Evolutionary conservation across 1,140 invertebrate genomes (phyloP), one percentile per base, ranked within the genome.

Genomic region (Laodelphax striatellus): DNA sequence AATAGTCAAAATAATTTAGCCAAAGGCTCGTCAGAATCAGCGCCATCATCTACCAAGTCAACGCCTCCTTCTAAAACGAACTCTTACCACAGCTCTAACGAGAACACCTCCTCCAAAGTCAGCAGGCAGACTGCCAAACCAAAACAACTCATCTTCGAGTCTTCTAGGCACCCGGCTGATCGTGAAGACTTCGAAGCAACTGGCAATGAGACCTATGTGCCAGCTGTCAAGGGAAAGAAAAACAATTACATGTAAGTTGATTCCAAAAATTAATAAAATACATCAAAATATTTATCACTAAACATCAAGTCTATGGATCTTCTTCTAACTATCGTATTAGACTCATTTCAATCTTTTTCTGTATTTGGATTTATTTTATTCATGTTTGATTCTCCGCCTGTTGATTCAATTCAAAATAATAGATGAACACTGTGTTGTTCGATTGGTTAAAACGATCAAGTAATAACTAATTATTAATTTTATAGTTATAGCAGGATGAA

Each of bases 111-210:
- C 5, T 21, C 53, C 1, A 55, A 24, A 24, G 16, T 17, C 13
- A 34, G 53, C 13, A 34, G 53, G 10, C 53, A 16, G 21, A 16
- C 53, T 17, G 16, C 21, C 8, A 55, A 55, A 24, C 21, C 22
- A 24, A 55, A 55, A 62, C 73, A 76, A 56, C 67, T 80, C 9
- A 75, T 80, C 21, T 82, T 82, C 64, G 80, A 82, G 66, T 75
- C 78, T 3, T 77, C 79, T 2, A 72, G 81, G 59, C 80, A 82
- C 72, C 82, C 82, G 5, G 82, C 82, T 0, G 81, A 83, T 60
- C 71, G 82, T 28, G 82, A 83, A 67, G 82, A 84, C 70, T 84
- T 84, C 66, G 82, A 84, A 70, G 81, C 82, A 1, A 83, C 82
- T 5, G 82, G 82, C 17, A 83, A 80, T 66, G 82, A 83, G 61